Evolutionary conservation across 2,113 vertebrate genomes (phyloP).

Genomic region (Hirundichthys speculiger): DNA sequence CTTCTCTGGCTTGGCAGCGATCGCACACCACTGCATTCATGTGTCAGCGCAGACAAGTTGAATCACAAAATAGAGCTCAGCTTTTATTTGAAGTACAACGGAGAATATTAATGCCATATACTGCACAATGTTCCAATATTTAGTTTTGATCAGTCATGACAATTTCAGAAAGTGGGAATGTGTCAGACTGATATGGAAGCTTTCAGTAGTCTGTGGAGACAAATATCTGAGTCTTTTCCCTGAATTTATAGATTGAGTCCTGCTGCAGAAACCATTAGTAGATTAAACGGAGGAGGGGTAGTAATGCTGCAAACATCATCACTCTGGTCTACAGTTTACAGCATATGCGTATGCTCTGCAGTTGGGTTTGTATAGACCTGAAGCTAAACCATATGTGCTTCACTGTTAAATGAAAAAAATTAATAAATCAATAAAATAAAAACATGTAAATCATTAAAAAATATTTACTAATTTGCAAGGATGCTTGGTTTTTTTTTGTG

Average conservation of each 20-base stretch:
- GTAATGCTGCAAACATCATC: constrained; percentile 45
- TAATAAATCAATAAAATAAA: too few species aligned
- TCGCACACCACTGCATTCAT: neutral
- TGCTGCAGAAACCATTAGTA: constrained; percentile 65
- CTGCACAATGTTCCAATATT: neutral
- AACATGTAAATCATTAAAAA: too few species aligned
- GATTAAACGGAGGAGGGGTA: constrained; percentile 47
- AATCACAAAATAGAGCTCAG: neutral
- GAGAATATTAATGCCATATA: neutral
- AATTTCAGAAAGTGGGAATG: neutral
- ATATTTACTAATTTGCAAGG: too few species aligned
- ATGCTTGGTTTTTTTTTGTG: too few species aligned
- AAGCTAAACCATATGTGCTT: neutral
- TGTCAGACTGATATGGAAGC: constrained; percentile 1
- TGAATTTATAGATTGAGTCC: constrained; percentile 45
- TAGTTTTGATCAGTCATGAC: neutral
- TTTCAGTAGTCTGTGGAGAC: constrained; percentile 28
- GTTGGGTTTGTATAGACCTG: too few species aligned
- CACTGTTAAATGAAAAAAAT: too few species aligned
- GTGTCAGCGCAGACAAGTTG: neutral
- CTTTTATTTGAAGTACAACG: neutral
- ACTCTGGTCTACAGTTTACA: constrained; percentile 26
- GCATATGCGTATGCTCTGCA: neutral
- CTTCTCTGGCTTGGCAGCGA: neutral
- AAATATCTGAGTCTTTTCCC: constrained; percentile 26